Evolutionary conservation across 2,797 vertebrate species (phyloP), one percentile per base, ranked within the genome.

Genomic region (Sus cebifrons): DNA sequence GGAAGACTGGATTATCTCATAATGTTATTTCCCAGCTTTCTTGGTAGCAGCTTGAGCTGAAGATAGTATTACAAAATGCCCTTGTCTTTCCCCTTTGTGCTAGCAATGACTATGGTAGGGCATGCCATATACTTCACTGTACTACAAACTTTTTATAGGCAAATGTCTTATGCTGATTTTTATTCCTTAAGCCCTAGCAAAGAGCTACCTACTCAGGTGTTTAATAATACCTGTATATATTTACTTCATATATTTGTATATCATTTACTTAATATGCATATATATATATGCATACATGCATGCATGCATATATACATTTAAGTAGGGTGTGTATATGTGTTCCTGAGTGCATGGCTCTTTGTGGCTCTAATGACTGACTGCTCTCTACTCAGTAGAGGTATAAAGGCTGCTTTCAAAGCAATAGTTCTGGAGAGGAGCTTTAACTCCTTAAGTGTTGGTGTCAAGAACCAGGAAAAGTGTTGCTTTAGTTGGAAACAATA

Each of bases 161-260:
- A 94, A 56, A 14, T 32, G 12, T 65, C 56, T 92, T 70, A 25
- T 75, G 71, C 36, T 90, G 82, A 44, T 62, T 84, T 94, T 91
- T 91, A 84, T 84, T n/a, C 20, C 36, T 49, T 89, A 49, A 97
- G 16, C 1, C 29, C 70, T 93, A 86, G 36, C 62, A 75, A 93
- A 90, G 12, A 91, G 4, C 20, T 27, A 68, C 18, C 5, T 0
- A 60, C 7, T 17, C 10, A 81, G 4, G 10, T 49, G 18, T 12
- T 91, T 44, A 91, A 62, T 84, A 36, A 29, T 16, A 36, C 2
- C 5, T 23, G 15, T 81, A 3, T 44, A 64, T 67, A 70, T 65
- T 70, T 89, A 86, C 58, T 74, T 83, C 7, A 70, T 78, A 20
- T 11, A 11, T 32, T 10, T 83, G 0, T 29, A 49, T 67, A 52